Evolutionary conservation across 2,888 invertebrate genomes (phyloP).

Genomic region (Lasioglossum pauxillum): DNA sequence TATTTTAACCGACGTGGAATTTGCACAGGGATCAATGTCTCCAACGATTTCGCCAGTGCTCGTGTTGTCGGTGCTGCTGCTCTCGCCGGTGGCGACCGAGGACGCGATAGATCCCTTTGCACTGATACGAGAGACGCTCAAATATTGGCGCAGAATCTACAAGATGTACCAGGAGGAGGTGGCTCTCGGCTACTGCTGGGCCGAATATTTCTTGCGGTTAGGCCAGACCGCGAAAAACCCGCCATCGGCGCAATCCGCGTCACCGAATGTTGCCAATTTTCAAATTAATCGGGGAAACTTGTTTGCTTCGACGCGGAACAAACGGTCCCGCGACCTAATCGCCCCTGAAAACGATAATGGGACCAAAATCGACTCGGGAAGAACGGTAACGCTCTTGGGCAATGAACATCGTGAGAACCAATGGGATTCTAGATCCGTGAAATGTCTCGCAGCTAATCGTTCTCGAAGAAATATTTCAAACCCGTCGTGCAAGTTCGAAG

Average conservation of each 20-base stretch:
- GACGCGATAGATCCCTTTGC: slow-evolving; percentile 43
- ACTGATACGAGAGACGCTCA: slow-evolving; percentile 53
- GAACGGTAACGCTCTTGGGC: neutral
- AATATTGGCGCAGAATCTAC: slow-evolving; percentile 67
- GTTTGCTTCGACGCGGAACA: neutral
- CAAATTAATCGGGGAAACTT: neutral
- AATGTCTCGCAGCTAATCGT: neutral
- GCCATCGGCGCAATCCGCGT: neutral
- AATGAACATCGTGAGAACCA: neutral
- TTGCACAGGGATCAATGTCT: slow-evolving; percentile 62
- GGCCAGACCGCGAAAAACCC: slow-evolving; percentile 3
- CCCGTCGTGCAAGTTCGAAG: neutral
- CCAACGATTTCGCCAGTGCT: slow-evolving; percentile 49
- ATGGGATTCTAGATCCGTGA: neutral
- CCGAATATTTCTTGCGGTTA: slow-evolving; percentile 56
- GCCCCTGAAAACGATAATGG: neutral
- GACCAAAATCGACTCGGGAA: neutral
- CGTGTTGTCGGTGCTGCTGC: slow-evolving; percentile 53
- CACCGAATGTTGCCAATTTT: neutral
- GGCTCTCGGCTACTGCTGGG: slow-evolving; percentile 68
- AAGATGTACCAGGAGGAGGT: slow-evolving; percentile 67
- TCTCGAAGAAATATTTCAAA: neutral
- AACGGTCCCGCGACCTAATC: neutral
- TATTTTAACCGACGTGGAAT: slow-evolving; percentile 41
- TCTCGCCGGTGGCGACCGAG: slow-evolving; percentile 30